Conservation (phyloP, 2,113 vertebrate species). For the Polypterus bichir region DNA sequence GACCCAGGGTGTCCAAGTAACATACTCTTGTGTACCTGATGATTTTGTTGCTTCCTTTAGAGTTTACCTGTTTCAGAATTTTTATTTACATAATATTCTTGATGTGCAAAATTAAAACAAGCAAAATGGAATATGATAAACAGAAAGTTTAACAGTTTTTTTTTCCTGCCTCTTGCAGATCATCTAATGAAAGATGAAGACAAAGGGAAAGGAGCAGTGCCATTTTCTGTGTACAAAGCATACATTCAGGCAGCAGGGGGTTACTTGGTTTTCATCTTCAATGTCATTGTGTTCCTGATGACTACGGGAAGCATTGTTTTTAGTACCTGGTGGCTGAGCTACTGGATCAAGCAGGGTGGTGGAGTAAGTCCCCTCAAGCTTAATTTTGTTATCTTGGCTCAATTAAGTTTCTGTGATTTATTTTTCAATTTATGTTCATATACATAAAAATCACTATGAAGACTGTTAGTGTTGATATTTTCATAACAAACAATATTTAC, state of each 20-base stretch:
- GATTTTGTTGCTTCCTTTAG: too few relatives aligned
- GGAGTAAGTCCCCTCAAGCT: conserved; percentile 38
- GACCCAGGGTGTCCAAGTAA: too few relatives aligned
- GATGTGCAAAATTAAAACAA: conserved; percentile 2
- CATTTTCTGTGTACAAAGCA: conserved; percentile 48
- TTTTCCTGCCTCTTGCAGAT: conserved; percentile 20
- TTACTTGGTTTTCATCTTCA: conserved; percentile 40
- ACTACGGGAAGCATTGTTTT: conserved; percentile 59
- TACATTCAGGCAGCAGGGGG: conserved; percentile 65
- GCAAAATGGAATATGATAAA: neutral
- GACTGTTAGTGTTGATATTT: too few relatives aligned
- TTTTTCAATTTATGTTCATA: too few relatives aligned
- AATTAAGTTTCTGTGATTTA: too few relatives aligned
- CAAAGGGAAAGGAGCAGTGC: conserved; percentile 46
- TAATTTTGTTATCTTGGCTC: too few relatives aligned
- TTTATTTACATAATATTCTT: conserved; percentile 10
- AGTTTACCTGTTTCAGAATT: too few relatives aligned
- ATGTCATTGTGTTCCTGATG: conserved; percentile 49
- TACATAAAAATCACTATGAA: too few relatives aligned
- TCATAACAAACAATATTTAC: too few relatives aligned
- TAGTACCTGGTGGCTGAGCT: conserved; percentile 63
- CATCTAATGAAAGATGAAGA: conserved; percentile 57
- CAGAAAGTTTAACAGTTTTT: neutral
- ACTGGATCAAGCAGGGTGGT: conserved; percentile 59
- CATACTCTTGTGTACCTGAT: too few relatives aligned